Evolutionary conservation across 2,113 vertebrate species (phyloP), one percentile per base, ranked within the genome.

Genomic region (Aegypius monachus): DNA sequence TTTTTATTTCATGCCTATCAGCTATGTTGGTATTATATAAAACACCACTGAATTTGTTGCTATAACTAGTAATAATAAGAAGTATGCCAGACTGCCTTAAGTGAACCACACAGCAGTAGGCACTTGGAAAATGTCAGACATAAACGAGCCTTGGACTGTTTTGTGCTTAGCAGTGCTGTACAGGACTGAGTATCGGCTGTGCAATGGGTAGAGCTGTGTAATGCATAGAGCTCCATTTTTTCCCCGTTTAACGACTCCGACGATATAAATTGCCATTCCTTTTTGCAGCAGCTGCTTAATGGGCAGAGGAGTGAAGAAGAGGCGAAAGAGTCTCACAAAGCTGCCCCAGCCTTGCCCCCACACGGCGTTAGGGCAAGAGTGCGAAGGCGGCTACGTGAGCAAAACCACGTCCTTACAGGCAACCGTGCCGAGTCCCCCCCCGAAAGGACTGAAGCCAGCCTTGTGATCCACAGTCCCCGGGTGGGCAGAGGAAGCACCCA

Each of bases 311-410:
- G 29, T n/a, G 53, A 71, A 55, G 32, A 67, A 58, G 31, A 84
- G n/a, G 32, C 11, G 67, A 89, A 78, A n/a, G 13, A 1, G 6
- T 89, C 65, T 43, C 36, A 32, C 7, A 61, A 47, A 84, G 14
- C 47, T 67, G 16, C 8, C 25, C 32, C 50, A 74, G 21, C 55
- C 18, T 47, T 62, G 29, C 3, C 10, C 2, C 7, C 6, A 38
- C 6, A 7, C 1, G 3, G 9, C 2, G 1, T 27, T 62, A 70
- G 29, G 29, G 15, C 5, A 70, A 65, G 17, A 48, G 31, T 16
- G 16, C 0, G 1, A 81, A 90, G 9, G 22, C 2, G 12, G 5
- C 3, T 66, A 3, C 0, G 0, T 9, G 22, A 25, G 32, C 22
- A 86, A 67, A 29, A 18, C 7, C 48, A 36, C 0, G 1, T 38